These are phyloP conservation scores for Nomia melanderi DNA, from an alignment of 1,140 invertebrate species.

Conservation along the genomic window DNA sequence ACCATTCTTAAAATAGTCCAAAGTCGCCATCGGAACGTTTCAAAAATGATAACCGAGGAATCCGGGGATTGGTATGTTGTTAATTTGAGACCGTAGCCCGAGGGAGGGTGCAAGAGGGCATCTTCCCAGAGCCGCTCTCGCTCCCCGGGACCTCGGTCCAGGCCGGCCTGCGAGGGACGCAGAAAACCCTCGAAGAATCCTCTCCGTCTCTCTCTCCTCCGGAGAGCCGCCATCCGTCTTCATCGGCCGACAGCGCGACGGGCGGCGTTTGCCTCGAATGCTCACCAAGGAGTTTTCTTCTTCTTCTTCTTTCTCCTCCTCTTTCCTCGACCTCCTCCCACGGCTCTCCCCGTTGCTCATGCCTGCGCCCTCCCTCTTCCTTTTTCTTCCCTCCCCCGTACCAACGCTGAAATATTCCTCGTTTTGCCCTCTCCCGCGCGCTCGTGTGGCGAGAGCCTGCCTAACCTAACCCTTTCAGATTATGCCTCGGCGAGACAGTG, in stretches of 20 bases:
- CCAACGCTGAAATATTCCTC: conserved; percentile 64
- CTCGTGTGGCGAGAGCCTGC: conserved; percentile 57
- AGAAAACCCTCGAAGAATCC: conserved; percentile 55
- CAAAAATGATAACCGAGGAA: conserved; percentile 71
- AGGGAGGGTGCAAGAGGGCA: conserved; percentile 70
- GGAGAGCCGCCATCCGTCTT: conserved; percentile 80
- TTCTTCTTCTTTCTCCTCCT: conserved; percentile 69
- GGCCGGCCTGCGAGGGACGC: conserved; percentile 45
- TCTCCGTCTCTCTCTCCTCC: conserved; percentile 55
- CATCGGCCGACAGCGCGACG: conserved; percentile 82
- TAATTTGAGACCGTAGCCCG: conserved; percentile 79
- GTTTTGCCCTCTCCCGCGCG: conserved; percentile 66
- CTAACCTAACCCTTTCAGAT: conserved; percentile 73
- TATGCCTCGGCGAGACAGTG: conserved; percentile 58
- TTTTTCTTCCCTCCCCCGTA: conserved; percentile 60
- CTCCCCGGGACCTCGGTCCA: conserved; percentile 53
- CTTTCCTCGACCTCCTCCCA: conserved; percentile 45
- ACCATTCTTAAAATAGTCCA: too few relatives aligned
- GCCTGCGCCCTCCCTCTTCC: conserved; percentile 26
- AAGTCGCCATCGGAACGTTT: conserved; percentile 70
- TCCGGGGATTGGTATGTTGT: conserved; percentile 79
- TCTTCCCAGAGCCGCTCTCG: conserved; percentile 72
- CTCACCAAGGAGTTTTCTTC: conserved; percentile 79
- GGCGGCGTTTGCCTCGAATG: conserved; percentile 82
- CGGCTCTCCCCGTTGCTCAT: conserved; percentile 24